Conservation (phyloP, 2,888 invertebrate genomes). For the Nipponacmea schrenckii region DNA sequence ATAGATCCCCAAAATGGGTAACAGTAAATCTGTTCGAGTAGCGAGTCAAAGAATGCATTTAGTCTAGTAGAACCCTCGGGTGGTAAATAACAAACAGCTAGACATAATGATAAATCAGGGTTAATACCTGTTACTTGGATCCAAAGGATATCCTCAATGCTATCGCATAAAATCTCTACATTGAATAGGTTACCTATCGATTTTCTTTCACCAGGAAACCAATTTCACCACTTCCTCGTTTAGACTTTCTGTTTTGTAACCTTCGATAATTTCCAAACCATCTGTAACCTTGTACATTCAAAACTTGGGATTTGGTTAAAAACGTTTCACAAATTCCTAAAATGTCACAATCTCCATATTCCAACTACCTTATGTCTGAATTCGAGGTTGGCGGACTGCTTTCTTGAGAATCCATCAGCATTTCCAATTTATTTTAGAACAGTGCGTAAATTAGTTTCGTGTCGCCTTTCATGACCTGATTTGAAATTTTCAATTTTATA, state of each 20-base stretch:
- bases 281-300: slow-evolving; percentile 6
- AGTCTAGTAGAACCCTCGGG: slow-evolving; percentile 1
- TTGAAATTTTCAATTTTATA: too few species aligned
- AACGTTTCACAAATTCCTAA: slow-evolving; percentile 14
- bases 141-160: not conserved
- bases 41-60: not conserved
- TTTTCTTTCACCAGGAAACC: not conserved
- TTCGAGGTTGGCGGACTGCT: too few species aligned
- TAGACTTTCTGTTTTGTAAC: not conserved
- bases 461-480: too few species aligned
- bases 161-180: slow-evolving; percentile 3
- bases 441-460: too few species aligned
- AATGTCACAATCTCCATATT: not conserved
- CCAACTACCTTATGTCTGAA: not conserved
- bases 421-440: too few species aligned
- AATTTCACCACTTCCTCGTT: slow-evolving; percentile 12
- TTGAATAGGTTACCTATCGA: not conserved
- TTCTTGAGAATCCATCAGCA: too few species aligned
- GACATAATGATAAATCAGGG: not conserved
- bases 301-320: slow-evolving; percentile 7
- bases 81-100: slow-evolving; percentile 14
- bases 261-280: slow-evolving; percentile 10
- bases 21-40: slow-evolving; percentile 15
- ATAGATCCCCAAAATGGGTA: slow-evolving; percentile 21
- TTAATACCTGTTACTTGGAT: not conserved